Evolutionary conservation across 2,797 vertebrate genomes (phyloP).

Genomic region (Macroramphosus scolopax): DNA sequence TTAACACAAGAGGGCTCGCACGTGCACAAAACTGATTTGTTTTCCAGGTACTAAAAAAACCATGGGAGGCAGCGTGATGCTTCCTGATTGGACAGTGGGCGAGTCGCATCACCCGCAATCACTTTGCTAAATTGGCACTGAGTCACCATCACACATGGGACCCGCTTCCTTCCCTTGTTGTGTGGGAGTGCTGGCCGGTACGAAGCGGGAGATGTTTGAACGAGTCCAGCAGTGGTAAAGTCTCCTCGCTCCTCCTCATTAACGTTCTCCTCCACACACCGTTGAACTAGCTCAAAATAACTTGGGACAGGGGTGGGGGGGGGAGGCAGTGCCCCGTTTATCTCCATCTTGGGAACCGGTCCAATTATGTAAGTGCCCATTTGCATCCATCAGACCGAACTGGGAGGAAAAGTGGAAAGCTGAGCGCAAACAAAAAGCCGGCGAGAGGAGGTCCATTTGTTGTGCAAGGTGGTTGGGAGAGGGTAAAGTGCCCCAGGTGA

Average conservation of each 20-base stretch:
- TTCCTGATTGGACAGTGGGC: constrained; percentile 41
- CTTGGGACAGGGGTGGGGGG: constrained; percentile 66
- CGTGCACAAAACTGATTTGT: constrained; percentile 26
- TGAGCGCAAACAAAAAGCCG: constrained; percentile 75
- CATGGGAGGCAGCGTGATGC: constrained; percentile 9
- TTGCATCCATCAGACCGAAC: constrained; percentile 88
- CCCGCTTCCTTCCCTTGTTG: constrained; percentile 38
- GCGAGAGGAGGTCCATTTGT: constrained; percentile 64
- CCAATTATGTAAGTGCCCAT: constrained; percentile 96
- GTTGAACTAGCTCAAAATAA: constrained; percentile 86
- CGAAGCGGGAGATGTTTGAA: constrained; percentile 40
- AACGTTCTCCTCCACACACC: constrained; percentile 82
- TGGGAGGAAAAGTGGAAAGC: constrained; percentile 72
- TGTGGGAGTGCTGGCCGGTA: constrained; percentile 37
- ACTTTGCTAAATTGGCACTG: constrained; percentile 58
- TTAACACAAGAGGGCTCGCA: constrained; percentile 43
- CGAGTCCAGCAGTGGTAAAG: constrained; percentile 41
- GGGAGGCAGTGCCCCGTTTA: constrained; percentile 81
- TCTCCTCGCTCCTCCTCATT: constrained; percentile 76
- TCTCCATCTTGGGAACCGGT: constrained; percentile 95
- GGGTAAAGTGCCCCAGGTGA: constrained; percentile 68
- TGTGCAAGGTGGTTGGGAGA: constrained; percentile 67
- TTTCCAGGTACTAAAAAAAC: too few relatives aligned
- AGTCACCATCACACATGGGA: constrained; percentile 37
- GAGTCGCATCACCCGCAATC: constrained; percentile 56